Conservation (phyloP, 2,888 invertebrate genomes). For the Anodontia alba region DNA sequence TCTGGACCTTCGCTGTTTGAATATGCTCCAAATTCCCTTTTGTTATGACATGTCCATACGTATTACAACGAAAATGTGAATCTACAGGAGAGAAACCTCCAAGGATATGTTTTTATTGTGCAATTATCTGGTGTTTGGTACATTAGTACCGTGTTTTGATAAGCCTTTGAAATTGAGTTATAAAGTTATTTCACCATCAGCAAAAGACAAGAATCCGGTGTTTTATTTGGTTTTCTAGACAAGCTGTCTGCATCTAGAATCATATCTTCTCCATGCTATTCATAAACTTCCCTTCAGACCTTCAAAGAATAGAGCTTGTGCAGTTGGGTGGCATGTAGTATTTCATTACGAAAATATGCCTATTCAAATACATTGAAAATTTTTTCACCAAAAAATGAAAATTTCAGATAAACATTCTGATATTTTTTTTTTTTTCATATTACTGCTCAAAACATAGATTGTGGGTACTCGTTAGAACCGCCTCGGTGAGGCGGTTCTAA, state of each 20-base stretch:
- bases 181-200: not conserved
- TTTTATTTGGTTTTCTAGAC: slow-evolving; percentile 4
- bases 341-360: no score
- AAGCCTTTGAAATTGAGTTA: slow-evolving; percentile 11
- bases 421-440: no score
- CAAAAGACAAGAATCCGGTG: slow-evolving; percentile 2
- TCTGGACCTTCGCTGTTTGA: no score
- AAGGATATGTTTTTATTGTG: not conserved
- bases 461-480: no score
- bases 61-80: not conserved
- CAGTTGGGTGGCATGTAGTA: not conserved
- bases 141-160: not conserved
- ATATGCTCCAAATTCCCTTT: no score
- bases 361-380: no score
- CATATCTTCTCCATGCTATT: not conserved
- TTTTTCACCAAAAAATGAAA: no score
- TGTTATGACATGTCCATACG: no score
- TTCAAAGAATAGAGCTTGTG: not conserved
- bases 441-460: no score
- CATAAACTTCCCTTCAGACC: not conserved
- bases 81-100: not conserved
- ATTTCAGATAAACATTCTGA: no score
- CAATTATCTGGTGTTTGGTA: slow-evolving; percentile 1
- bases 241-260: not conserved
- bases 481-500: no score